phyloP scores from a whole-genome alignment of 2,797 vertebrate genomes.

The Betta splendens region DNA sequence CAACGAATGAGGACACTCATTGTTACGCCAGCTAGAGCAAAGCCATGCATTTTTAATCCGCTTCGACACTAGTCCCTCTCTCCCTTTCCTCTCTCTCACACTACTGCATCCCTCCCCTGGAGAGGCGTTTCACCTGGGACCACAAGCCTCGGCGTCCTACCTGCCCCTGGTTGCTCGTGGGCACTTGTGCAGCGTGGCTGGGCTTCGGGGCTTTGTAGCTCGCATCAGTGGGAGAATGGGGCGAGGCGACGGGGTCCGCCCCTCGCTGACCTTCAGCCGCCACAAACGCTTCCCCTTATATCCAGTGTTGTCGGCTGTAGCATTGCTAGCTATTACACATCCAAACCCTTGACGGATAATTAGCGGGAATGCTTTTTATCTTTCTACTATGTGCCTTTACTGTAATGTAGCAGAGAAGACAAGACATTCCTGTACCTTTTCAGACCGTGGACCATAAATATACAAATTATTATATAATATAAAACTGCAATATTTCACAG shows the following conservation, averaged over 20 bases:
- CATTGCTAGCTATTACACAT: too few species aligned
- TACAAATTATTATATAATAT: too few species aligned
- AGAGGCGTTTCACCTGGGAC: slow-evolving; percentile 57
- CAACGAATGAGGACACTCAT: slow-evolving; percentile 70
- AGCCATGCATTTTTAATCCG: slow-evolving; percentile 73
- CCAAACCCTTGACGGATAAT: too few species aligned
- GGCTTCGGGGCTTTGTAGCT: slow-evolving; percentile 36
- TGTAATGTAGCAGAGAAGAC: too few species aligned
- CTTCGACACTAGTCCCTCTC: slow-evolving; percentile 38
- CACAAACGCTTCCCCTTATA: slow-evolving; percentile 23
- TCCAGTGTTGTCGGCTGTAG: too few species aligned
- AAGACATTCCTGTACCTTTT: too few species aligned
- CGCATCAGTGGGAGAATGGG: slow-evolving; percentile 1
- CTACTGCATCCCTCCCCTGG: too few species aligned
- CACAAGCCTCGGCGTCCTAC: slow-evolving; percentile 30
- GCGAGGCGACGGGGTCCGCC: slow-evolving; percentile 1
- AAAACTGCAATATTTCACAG: too few species aligned
- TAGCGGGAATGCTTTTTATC: too few species aligned
- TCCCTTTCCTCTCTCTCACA: not conserved
- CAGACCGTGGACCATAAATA: too few species aligned
- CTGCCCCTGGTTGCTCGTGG: slow-evolving; percentile 16
- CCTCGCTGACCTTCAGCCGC: slow-evolving; percentile 57
- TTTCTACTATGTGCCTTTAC: too few species aligned
- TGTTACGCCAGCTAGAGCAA: slow-evolving; percentile 60
- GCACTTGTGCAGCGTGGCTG: slow-evolving; percentile 26